Evolutionary conservation across 2,113 vertebrate species (phyloP), one percentile per base, ranked within the genome.

Genomic region (Pelmatolapia mariae): DNA sequence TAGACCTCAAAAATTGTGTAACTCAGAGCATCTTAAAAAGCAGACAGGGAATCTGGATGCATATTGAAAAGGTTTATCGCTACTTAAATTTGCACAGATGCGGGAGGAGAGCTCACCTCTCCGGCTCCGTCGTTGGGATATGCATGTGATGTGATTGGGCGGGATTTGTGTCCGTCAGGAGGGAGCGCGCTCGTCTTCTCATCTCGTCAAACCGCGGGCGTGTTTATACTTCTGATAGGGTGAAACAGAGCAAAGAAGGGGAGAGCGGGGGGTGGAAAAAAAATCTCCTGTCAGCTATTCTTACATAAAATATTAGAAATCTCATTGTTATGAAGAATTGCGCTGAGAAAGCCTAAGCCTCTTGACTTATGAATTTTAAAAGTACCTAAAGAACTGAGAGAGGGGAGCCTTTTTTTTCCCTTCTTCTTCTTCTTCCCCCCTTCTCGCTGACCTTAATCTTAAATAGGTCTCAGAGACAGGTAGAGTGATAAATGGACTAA

Each of bases 261-360:
- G 83, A 80, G 53, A 71, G 88, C 52, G 24, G 81, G 83, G 68
- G 68, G 18, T 16, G 11, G 22, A 47, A 80, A 79, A 90, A 92
- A 96, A 94, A 96, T 93, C 94, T 94, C 66, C 96, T 97, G 96
- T 97, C 96, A 96, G 96, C 97, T 95, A 94, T 96, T 96, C 95
- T 96, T 94, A 95, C 96, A 96, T 95, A 93, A 96, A 95, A 96
- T 95, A 96, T 96, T 93, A 95, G 90, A 95, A 91, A 94, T 94
- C 85, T 92, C 94, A 96, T 97, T 97, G 96, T 97, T 96, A 93
- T 86, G 92, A 93, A 93, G 95, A 95, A 94, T 96, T 89, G 94
- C 78, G 78, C 90, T 86, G 94, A 96, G 96, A 95, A 96, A 96
- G 94, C 92, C 89, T 96, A 97, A 97, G 96, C 96, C 92, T 96